Percentiles rank a stretch among this genome's conserved stretches.
phyloP scores from a whole-genome alignment of 2,797 vertebrate species.

The Sardinella longiceps region DNA sequence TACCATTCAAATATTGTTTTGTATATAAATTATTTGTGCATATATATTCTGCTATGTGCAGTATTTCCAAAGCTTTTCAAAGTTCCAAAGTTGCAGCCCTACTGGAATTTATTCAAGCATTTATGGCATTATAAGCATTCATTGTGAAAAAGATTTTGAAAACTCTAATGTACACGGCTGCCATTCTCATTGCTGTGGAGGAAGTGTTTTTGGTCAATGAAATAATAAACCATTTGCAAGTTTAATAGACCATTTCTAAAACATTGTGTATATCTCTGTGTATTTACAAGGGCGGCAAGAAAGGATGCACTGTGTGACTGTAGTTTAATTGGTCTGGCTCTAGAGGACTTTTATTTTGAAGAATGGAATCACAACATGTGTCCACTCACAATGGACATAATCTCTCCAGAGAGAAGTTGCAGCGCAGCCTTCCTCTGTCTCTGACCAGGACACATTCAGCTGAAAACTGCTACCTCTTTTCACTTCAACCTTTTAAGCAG shows the following conservation, averaged over 20 bases:
- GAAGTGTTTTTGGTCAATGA: not conserved
- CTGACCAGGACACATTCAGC: not conserved
- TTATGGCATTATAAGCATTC: not conserved
- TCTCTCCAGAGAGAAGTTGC: not conserved
- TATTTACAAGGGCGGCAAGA: not conserved
- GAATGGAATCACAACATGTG: not conserved
- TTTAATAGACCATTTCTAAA: not conserved
- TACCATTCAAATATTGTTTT: not conserved
- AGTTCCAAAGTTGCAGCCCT: not conserved
- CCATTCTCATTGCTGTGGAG: not conserved
- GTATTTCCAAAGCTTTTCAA: not conserved
- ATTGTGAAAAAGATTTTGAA: not conserved
- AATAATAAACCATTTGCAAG: too few relatives aligned
- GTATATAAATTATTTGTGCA: not conserved
- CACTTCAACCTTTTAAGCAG: not conserved
- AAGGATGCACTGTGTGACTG: not conserved
- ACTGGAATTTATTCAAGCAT: not conserved
- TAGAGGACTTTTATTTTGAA: conserved; percentile 18
- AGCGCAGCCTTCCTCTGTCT: not conserved
- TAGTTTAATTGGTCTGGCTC: not conserved
- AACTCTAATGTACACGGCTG: not conserved
- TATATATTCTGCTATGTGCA: not conserved
- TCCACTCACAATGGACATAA: not conserved
- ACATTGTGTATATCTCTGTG: not conserved
- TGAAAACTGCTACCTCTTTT: not conserved